Conservation (phyloP, 2,888 invertebrate genomes). For the Epistrophe eligans region DNA sequence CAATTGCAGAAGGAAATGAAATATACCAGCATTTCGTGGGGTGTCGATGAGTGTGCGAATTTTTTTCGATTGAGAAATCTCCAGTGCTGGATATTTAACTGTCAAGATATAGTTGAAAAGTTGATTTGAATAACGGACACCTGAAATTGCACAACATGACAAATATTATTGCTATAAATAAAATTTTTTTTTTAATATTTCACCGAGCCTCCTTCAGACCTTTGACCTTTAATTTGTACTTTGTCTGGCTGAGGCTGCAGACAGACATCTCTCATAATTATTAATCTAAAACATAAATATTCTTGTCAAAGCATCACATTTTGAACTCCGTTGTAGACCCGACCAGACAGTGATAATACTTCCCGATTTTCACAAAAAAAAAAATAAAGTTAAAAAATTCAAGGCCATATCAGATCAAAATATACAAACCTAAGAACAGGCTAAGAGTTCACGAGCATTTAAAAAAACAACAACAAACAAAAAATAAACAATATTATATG, state of each 20-base stretch:
- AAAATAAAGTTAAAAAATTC: not conserved
- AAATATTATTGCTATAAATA: not conserved
- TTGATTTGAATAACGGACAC: conserved; percentile 85
- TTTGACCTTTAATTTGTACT: not conserved
- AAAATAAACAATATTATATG: conserved; percentile 7
- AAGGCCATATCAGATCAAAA: conserved; percentile 10
- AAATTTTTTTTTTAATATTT: not conserved
- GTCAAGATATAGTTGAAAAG: conserved; percentile 86
- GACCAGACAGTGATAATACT: conserved; percentile 35
- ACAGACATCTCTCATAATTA: not conserved
- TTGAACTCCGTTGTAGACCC: conserved; percentile 24
- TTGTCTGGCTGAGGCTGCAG: not conserved
- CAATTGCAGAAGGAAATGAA: conserved; percentile 88
- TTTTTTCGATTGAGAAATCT: conserved; percentile 87
- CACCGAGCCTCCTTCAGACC: not conserved
- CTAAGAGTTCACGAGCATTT: conserved; percentile 10
- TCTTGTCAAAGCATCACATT: not conserved
- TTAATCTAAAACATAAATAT: not conserved
- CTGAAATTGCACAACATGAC: conserved; percentile 81
- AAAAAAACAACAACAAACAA: conserved; percentile 20
- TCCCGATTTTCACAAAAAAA: not conserved
- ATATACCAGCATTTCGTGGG: conserved; percentile 89
- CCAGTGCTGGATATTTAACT: conserved; percentile 86
- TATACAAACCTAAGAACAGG: not conserved
- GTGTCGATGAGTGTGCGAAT: conserved; percentile 89